Evolutionary conservation across 1,140 invertebrate genomes (phyloP), one percentile per base, ranked within the genome.

Genomic region (Micrasema longulum): DNA sequence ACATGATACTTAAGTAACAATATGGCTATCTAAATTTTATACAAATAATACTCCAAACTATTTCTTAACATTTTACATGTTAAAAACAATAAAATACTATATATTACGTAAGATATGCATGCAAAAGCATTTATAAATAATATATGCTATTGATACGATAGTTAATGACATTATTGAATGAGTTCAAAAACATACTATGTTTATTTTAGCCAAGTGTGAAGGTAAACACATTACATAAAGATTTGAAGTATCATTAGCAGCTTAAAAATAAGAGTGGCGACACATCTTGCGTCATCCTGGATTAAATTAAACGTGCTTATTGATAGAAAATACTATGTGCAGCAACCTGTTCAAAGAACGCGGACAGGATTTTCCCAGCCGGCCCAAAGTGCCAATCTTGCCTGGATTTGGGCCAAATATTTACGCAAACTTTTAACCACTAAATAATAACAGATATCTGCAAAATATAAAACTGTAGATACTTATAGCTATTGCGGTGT

Each of bases 321-420:
- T 60, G 43, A 52, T 35, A 48, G 55, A 70, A 69, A 69, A 69
- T 41, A 48, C 35, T 48, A 47, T 48, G 65, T 43, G 47, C 48
- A 55, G 65, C 35, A 53, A 60, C 67, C 60, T 45, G 60, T 41
- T 47, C 1, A 11, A 45, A 47, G 60, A 64, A 48, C 60, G 41
- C 60, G 14, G 12, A 47, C 60, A 26, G 23, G 50, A 53, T 60
- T 10, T 36, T 53, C 22, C 35, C 23, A 2, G 22, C 36, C 55
- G 55, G 55, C 36, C 55, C 16, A 20, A 35, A 57, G 31, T 57
- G 53, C 53, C 53, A 41, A 60, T 10, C 55, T 9, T 6, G 26
- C 16, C 60, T 70, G 68, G 68, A 70, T 22, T 26, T 23, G 23
- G 60, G 68, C 68, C 68, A 70, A 70, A 68, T 53, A 36, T 5